A percentile compares a stretch with the other conserved stretches of the same genome.
phyloP scores from a whole-genome alignment of 2,797 vertebrate genomes.

The Gallinago solitaria region DNA sequence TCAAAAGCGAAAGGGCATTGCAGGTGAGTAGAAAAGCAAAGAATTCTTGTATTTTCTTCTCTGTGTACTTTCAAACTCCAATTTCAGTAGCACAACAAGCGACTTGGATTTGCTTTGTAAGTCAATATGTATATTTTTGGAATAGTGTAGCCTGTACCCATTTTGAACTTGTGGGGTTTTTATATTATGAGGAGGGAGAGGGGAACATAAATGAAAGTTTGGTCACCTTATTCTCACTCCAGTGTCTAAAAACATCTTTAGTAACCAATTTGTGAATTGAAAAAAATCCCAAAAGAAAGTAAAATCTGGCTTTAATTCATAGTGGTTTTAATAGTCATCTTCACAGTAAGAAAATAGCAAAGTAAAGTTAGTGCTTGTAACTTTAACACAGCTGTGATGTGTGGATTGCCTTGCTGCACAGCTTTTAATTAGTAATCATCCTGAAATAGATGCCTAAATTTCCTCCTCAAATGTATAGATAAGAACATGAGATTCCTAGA shows the following conservation, averaged over 20 bases:
- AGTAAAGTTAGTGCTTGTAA: neutral
- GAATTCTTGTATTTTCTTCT: neutral
- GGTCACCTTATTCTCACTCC: neutral
- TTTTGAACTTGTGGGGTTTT: neutral
- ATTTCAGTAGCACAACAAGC: neutral
- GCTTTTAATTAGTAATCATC: neutral
- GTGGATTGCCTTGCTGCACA: neutral
- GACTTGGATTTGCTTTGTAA: neutral
- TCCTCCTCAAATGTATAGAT: neutral
- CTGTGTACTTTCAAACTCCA: neutral
- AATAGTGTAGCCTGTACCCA: neutral
- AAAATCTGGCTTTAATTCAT: neutral
- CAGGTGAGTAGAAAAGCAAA: conserved; percentile 79
- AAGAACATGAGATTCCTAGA: neutral
- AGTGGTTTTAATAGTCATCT: neutral
- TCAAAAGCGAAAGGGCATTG: conserved; percentile 90
- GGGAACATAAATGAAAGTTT: neutral
- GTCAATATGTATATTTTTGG: neutral
- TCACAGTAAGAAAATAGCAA: neutral
- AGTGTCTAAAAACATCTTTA: neutral
- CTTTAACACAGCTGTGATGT: neutral
- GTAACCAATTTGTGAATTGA: too few species aligned
- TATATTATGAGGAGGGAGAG: neutral
- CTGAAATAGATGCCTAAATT: neutral
- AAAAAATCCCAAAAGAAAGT: too few species aligned